Evolutionary conservation across 2,113 vertebrate species (phyloP).

Genomic region (Myiagra hebetior): DNA sequence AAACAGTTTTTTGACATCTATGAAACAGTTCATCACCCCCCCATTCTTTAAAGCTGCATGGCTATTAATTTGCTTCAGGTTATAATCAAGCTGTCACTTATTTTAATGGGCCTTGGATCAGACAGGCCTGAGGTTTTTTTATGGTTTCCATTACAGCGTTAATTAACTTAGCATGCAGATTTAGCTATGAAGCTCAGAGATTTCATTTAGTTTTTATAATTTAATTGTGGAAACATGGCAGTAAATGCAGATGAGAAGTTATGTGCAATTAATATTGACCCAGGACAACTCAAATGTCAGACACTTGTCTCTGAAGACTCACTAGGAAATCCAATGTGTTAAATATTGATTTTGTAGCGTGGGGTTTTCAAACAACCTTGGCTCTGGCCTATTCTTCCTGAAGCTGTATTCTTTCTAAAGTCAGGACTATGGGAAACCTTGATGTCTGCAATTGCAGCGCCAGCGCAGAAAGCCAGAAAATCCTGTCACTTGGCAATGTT

Average conservation of each 20-base stretch:
- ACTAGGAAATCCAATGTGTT: background rate
- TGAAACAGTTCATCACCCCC: background rate
- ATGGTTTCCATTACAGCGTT: slow-evolving; percentile 17
- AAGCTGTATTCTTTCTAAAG: background rate
- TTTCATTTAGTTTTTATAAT: slow-evolving; percentile 34
- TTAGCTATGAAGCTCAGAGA: background rate
- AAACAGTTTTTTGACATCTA: background rate
- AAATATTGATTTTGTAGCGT: background rate
- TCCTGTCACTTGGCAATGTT: background rate
- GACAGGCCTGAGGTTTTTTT: background rate
- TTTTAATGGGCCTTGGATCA: slow-evolving; percentile 26
- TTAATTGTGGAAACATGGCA: slow-evolving; percentile 2
- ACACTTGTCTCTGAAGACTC: background rate
- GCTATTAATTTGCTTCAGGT: slow-evolving; percentile 11
- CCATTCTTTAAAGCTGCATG: background rate
- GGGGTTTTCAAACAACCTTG: background rate
- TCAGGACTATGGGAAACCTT: background rate
- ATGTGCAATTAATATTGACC: slow-evolving; percentile 26
- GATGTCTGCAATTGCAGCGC: background rate
- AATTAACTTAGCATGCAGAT: slow-evolving; percentile 42
- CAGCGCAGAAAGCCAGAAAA: background rate
- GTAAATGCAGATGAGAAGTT: slow-evolving; percentile 26
- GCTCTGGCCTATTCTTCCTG: background rate
- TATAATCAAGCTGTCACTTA: slow-evolving; percentile 35
- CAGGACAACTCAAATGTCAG: slow-evolving; percentile 6